phyloP scores from a whole-genome alignment of 1,140 invertebrate species.

The Acromyrmex charruanus region DNA sequence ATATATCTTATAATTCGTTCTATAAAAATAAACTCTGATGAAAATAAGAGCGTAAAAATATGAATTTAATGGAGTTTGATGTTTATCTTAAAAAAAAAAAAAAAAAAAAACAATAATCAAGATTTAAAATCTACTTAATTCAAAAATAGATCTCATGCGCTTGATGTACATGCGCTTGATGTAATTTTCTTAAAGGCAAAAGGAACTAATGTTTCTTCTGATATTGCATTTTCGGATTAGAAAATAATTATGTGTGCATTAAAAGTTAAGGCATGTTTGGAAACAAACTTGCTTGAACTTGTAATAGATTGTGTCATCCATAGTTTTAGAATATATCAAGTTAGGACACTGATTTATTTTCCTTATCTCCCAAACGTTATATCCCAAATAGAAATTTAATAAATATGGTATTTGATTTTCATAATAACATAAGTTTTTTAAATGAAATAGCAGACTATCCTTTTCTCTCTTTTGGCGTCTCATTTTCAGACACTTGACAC shows the following conservation, averaged over 20 bases:
- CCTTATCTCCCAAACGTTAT: not conserved
- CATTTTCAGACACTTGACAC: conserved; percentile 61
- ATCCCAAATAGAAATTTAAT: not conserved
- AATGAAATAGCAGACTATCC: not conserved
- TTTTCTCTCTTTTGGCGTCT: not conserved
- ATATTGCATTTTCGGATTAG: not conserved
- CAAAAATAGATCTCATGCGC: not conserved
- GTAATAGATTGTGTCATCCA: not conserved
- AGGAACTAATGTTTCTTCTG: not conserved
- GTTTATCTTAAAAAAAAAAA: too few species aligned
- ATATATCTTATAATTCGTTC: not conserved
- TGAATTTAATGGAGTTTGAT: not conserved
- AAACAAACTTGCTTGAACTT: conserved; percentile 17
- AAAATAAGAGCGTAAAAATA: not conserved
- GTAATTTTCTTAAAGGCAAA: not conserved
- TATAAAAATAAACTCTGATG: conserved; percentile 1
- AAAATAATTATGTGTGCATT: not conserved
- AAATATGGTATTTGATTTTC: not conserved
- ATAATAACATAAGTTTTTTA: not conserved
- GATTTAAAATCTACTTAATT: not conserved
- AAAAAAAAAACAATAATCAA: not conserved
- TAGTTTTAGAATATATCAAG: not conserved
- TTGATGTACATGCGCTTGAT: not conserved
- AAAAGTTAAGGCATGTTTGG: not conserved
- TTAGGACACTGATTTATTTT: not conserved